Evolutionary conservation across 2,888 invertebrate species (phyloP).

Genomic region (Atrina japonica): DNA sequence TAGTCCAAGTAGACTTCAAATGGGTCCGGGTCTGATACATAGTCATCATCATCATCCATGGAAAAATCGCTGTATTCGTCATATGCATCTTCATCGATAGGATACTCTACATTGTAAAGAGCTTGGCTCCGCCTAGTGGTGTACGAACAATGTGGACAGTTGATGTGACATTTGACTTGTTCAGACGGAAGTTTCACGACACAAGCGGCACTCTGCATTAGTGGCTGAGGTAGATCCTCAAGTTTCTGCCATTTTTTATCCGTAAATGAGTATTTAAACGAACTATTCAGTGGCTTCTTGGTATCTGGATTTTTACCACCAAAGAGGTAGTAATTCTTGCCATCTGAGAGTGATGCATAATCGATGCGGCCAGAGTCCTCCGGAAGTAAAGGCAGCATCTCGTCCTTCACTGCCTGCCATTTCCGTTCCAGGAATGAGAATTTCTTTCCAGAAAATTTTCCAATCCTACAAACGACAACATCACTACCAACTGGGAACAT

Average conservation of each 20-base stretch:
- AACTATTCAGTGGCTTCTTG: slow-evolving; percentile 48
- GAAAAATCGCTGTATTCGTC: slow-evolving; percentile 60
- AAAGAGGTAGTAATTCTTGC: slow-evolving; percentile 59
- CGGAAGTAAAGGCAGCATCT: slow-evolving; percentile 49
- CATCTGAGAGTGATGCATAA: slow-evolving; percentile 51
- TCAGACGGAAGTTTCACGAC: slow-evolving; percentile 56
- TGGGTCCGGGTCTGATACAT: slow-evolving; percentile 56
- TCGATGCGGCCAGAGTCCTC: slow-evolving; percentile 54
- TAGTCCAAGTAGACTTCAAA: slow-evolving; percentile 26
- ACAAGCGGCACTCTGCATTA: slow-evolving; percentile 57
- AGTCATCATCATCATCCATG: slow-evolving; percentile 56
- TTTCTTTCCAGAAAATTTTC: slow-evolving; percentile 51
- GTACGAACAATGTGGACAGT: slow-evolving; percentile 67
- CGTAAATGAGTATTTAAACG: slow-evolving; percentile 52
- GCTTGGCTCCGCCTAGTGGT: slow-evolving; percentile 54
- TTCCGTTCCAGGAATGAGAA: slow-evolving; percentile 50
- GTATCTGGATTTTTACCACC: slow-evolving; percentile 57
- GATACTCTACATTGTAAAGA: slow-evolving; percentile 57
- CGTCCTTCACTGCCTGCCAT: slow-evolving; percentile 49
- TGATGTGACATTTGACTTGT: slow-evolving; percentile 61
- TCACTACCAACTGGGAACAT: slow-evolving; percentile 57
- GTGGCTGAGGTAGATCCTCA: slow-evolving; percentile 56
- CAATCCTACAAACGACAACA: slow-evolving; percentile 56
- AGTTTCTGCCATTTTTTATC: slow-evolving; percentile 55
- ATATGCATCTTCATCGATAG: slow-evolving; percentile 52